phyloP scores from a whole-genome alignment of 2,888 invertebrate species.

The Sialis lutaria region DNA sequence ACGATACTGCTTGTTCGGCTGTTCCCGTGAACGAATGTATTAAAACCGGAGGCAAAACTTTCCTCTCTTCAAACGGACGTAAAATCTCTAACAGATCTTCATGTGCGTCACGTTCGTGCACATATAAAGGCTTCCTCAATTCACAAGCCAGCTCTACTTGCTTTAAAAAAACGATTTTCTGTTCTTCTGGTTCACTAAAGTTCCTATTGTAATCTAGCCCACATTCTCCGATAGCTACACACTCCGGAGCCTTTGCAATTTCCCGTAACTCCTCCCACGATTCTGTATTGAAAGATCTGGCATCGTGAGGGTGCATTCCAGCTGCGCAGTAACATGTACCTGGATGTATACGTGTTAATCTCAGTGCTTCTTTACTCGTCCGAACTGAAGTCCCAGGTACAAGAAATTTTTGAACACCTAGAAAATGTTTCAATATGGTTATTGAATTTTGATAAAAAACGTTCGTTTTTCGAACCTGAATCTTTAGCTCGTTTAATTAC shows the following conservation, averaged over 20 bases:
- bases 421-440: conserved; percentile 11
- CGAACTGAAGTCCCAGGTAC: conserved; percentile 81
- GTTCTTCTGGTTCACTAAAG: conserved; percentile 79
- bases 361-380: conserved; percentile 77
- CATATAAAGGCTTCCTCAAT: conserved; percentile 69
- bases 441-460: neutral
- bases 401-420: conserved; percentile 87
- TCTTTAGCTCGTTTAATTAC: conserved; percentile 85
- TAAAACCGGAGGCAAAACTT: conserved; percentile 56
- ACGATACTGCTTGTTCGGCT: conserved; percentile 63
- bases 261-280: conserved; percentile 63
- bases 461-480: conserved; percentile 40
- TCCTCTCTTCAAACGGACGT: conserved; percentile 25
- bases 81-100: conserved; percentile 65
- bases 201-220: conserved; percentile 89
- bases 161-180: conserved; percentile 72
- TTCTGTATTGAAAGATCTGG: conserved; percentile 64
- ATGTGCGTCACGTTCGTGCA: conserved; percentile 87
- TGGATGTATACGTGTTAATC: conserved; percentile 78
- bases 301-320: conserved; percentile 86
- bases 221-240: conserved; percentile 88
- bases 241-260: conserved; percentile 67
- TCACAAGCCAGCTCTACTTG: conserved; percentile 76
- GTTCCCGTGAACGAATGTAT: conserved; percentile 87
- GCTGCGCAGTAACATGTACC: conserved; percentile 82